A percentile compares a stretch with the other conserved stretches of the same genome.
phyloP scores from a whole-genome alignment of 2,888 invertebrate genomes.

The Phaedon cochleariae region DNA sequence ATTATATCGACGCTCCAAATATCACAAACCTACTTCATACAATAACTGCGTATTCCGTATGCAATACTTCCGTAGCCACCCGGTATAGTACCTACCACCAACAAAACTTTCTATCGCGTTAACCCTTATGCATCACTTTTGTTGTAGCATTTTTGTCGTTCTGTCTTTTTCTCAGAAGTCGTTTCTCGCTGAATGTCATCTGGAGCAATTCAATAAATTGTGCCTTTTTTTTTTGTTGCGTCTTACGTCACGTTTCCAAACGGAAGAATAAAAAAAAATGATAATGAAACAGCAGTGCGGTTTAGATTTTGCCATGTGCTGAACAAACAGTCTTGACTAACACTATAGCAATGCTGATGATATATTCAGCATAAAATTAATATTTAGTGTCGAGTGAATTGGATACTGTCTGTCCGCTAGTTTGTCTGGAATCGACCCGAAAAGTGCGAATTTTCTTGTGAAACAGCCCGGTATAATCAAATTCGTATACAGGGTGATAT shows the following conservation, averaged over 20 bases:
- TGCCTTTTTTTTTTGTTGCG: slow-evolving; percentile 26
- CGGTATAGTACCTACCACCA: slow-evolving; percentile 21
- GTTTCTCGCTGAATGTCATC: slow-evolving; percentile 28
- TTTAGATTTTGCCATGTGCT: slow-evolving; percentile 30
- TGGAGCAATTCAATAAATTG: slow-evolving; percentile 34
- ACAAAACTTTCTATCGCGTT: slow-evolving; percentile 5
- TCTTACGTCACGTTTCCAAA: slow-evolving; percentile 27
- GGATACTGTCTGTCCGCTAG: no score
- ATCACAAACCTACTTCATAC: no score
- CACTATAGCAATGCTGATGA: no score
- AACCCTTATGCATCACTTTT: slow-evolving; percentile 11
- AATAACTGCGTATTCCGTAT: no score
- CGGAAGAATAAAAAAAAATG: slow-evolving; percentile 25
- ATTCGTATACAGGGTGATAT: no score
- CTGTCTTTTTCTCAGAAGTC: slow-evolving; percentile 24
- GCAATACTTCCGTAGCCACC: no score
- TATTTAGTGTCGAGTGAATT: no score
- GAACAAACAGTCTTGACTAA: slow-evolving; percentile 17
- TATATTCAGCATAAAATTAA: no score
- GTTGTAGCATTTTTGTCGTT: not conserved
- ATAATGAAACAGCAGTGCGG: slow-evolving; percentile 20
- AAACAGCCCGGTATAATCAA: no score
- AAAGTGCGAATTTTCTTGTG: no score
- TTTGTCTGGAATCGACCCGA: no score
- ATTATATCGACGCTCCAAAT: no score